Conservation (phyloP, 2,888 invertebrate genomes). For the Lydus trimaculatus region DNA sequence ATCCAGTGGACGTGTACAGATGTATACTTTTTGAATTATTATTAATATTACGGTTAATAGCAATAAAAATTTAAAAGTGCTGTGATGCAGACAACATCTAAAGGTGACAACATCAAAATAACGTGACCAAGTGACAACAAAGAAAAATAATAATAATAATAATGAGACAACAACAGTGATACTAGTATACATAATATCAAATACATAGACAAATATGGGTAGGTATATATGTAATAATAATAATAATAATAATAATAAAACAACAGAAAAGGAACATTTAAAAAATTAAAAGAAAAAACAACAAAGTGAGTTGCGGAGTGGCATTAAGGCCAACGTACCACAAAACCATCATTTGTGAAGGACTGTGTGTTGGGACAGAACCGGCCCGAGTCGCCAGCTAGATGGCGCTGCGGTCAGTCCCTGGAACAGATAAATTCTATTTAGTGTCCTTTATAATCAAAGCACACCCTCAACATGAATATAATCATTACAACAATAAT, state of each 20-base stretch:
- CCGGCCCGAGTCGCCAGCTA: slow-evolving; percentile 60
- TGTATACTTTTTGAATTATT: too few relatives aligned
- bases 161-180: slow-evolving; percentile 41
- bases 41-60: background rate
- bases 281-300: slow-evolving; percentile 36
- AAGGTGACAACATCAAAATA: slow-evolving; percentile 53
- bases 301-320: slow-evolving; percentile 51
- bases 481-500: background rate
- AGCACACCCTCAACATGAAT: background rate
- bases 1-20: background rate
- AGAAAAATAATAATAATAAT: too few relatives aligned
- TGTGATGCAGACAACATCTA: slow-evolving; percentile 56
- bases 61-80: slow-evolving; percentile 43
- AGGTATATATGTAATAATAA: background rate
- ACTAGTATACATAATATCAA: slow-evolving; percentile 34
- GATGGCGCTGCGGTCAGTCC: slow-evolving; percentile 62
- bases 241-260: too few relatives aligned
- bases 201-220: background rate
- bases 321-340: slow-evolving; percentile 58
- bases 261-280: too few relatives aligned
- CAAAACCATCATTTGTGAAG: slow-evolving; percentile 61
- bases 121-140: slow-evolving; percentile 51
- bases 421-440: slow-evolving; percentile 60
- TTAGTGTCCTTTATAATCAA: slow-evolving; percentile 38
- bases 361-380: slow-evolving; percentile 53